Percentiles rank a stretch among this genome's conserved stretches.
Conservation (phyloP, 2,113 vertebrate species). For the Oenanthe oenanthe region DNA sequence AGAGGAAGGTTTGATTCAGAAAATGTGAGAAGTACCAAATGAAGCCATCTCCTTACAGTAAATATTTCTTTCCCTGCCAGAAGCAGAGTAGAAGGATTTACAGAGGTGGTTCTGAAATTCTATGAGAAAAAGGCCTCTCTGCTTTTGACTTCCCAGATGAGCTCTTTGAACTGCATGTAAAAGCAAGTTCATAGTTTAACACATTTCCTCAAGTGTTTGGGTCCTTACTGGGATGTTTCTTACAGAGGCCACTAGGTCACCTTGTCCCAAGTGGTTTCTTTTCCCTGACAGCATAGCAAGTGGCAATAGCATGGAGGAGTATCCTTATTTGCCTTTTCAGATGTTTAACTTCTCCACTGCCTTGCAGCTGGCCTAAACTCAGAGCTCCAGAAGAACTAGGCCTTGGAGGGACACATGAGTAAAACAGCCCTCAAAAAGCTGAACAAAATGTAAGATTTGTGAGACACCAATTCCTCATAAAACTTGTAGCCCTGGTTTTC, state of each 20-base stretch:
- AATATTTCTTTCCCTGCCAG: background rate
- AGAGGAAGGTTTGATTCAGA: background rate
- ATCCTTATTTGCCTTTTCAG: background rate
- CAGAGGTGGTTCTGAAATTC: background rate
- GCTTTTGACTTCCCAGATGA: background rate
- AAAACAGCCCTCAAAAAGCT: background rate
- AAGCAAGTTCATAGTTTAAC: background rate
- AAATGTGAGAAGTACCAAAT: background rate
- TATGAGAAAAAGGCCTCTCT: background rate
- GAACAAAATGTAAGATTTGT: background rate
- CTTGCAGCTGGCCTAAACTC: background rate
- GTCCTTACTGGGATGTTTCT: background rate
- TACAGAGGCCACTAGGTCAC: background rate
- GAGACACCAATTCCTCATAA: background rate
- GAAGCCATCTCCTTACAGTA: background rate
- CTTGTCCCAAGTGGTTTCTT: background rate
- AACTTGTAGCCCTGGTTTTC: background rate
- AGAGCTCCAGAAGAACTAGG: background rate
- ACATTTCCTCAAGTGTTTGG: background rate
- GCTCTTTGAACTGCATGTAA: background rate
- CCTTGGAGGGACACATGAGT: fast-evolving
- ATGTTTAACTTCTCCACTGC: background rate
- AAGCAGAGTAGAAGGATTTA: background rate
- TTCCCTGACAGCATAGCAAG: background rate
- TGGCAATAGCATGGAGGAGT: background rate